Base-by-base conservation (phyloP, 1,140 invertebrate species). In the Polyergus mexicanus region DNA sequence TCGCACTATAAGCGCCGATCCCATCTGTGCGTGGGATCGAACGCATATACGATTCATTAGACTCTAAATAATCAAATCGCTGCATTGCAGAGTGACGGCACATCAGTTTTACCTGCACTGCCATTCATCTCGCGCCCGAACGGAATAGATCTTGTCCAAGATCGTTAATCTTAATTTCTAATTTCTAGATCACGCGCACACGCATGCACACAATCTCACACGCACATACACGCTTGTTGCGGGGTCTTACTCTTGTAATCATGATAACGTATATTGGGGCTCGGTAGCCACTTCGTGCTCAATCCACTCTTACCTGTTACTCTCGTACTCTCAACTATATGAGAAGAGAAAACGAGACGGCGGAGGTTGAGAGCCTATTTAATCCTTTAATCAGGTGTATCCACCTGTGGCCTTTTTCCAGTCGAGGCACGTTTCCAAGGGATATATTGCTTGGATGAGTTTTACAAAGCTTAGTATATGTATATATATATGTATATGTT, bases 51-150 rank as follows among this genome's bases (percentile, higher is more conserved):
- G n/a, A 38, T 44, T 60, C 56, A 65, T 89, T 88, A 89, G 71
- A 41, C 25, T 60, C 75, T 89, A 89, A 90, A 89, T 92, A 92
- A 88, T 92, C 86, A 89, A 91, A 90, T 83, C 89, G 86, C 89
- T 90, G 90, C 89, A 90, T 89, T 91, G 89, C 76, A 84, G 41
- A 65, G 60, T 56, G 63, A 72, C 13, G 28, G 56, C 56, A 11
- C 25, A 69, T 62, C 75, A 86, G 66, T 72, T 71, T 87, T 60
- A 60, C 41, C 35, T 22, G 13, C 28, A n/a, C 13, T 8, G 68
- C 38, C 80, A 63, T 75, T 83, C 19, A 35, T 85, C 19, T 65
- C 28, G 10, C 54, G 22, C 58, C 11, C 32, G 25, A 54, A 60
- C 44, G 22, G 22, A 60, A 32, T 5, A 80, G 19, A 72, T 78